Percentiles rank a stretch among this genome's conserved stretches.
These are phyloP conservation scores for Dasypus novemcinctus DNA, from an alignment of 2,113 vertebrate genomes.

Conservation along the genomic window DNA sequence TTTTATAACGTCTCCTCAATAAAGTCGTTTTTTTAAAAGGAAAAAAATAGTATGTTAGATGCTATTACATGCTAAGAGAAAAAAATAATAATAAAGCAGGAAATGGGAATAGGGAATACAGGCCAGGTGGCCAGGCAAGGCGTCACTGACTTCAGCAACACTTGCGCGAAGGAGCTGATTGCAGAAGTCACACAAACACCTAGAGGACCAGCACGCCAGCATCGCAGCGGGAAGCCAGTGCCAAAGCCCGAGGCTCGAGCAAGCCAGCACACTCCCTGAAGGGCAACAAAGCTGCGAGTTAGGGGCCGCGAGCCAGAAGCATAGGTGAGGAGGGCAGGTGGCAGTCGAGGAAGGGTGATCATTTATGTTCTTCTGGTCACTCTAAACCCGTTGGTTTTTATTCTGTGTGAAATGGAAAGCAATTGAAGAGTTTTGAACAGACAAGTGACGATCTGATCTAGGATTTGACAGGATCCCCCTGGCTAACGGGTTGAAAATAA, in stretches of 20 bases:
- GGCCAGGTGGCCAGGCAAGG: background rate
- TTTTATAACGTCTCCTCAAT: background rate
- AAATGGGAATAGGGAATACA: background rate
- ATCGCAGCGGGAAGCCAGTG: rapidly evolving
- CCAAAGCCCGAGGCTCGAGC: background rate
- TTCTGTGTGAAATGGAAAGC: background rate
- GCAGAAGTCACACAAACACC: rapidly evolving
- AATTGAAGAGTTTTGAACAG: background rate
- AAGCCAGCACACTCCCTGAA: background rate
- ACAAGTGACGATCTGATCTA: background rate
- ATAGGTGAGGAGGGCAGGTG: background rate
- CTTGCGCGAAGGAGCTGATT: background rate
- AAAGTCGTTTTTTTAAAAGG: background rate
- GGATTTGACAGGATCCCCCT: background rate
- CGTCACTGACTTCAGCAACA: background rate
- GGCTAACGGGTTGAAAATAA: background rate
- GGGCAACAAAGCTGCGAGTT: background rate
- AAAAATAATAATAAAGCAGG: background rate
- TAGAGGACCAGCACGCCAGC: background rate
- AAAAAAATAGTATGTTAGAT: background rate
- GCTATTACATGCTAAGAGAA: background rate
- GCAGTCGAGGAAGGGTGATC: rapidly evolving
- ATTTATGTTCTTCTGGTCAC: background rate
- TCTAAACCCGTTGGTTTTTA: background rate
- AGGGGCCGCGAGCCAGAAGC: rapidly evolving